Base-by-base conservation (phyloP, 1,140 invertebrate species). In the Drosophila persimilis region DNA sequence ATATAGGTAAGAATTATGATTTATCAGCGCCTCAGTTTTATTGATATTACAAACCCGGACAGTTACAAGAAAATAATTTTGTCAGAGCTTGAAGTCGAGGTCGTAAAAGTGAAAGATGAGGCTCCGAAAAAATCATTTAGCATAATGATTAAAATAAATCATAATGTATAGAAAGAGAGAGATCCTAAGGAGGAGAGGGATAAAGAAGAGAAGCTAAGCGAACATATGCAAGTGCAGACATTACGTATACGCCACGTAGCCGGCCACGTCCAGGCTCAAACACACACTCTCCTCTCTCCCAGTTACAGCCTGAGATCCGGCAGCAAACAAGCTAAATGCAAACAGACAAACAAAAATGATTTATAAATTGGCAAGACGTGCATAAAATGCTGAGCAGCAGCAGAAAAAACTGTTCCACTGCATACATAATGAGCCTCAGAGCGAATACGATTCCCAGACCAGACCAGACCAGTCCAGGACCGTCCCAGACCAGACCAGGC, bases 71-170 rank as follows among this genome's bases (percentile, higher is more conserved):
- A 77, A 58, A 85, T 80, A 83, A 81, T 81, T 85, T 88, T 77
- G 69, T 74, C 60, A 60, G 66, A 64, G 57, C 58, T 67, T 50
- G 31, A 43, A 67, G 65, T 54, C 46, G 15, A 59, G 74, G 69
- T 67, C 70, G 73, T 76, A 78, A 64, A 67, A 63, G 60, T 81
- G 83, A 86, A 72, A 78, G 70, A 86, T 86, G 83, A 79, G 50
- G 51, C 51, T 55, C 22, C 46, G 63, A 85, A 70, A 65, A 76
- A 76, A 88, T 86, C 83, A 86, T 88, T 88, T 88, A 88, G 84
- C 83, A 88, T 88, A 78, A 88, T 88, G 83, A 88, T 88, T 88
- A 88, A 88, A 88, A 88, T 88, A 88, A 88, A 88, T 88, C 83
- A 88, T 88, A 76, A 88, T 88, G 58, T 65, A 71, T 74, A 67